phyloP scores from a whole-genome alignment of 2,797 vertebrate species.

The Halcyon chelicuti region DNA sequence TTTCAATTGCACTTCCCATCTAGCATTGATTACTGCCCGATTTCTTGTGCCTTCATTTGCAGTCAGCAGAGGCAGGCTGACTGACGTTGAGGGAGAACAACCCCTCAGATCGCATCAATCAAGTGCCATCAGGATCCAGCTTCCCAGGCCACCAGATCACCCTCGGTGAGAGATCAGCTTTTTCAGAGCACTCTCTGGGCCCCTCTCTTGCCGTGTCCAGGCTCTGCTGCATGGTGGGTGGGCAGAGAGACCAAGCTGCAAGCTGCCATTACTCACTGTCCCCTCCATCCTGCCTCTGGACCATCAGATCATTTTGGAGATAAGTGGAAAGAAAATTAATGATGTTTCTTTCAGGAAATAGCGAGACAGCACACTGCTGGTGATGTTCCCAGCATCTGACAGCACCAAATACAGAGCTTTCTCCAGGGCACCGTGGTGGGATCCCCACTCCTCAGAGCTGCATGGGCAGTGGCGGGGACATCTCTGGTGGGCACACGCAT shows the following conservation, averaged over 20 bases:
- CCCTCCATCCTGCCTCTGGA: neutral
- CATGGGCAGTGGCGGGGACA: no score
- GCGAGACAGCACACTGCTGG: neutral
- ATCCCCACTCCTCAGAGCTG: neutral
- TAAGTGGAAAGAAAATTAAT: neutral
- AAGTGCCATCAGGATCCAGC: neutral
- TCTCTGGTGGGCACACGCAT: neutral
- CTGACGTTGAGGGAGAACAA: neutral
- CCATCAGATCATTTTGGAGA: neutral
- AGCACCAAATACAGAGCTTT: neutral
- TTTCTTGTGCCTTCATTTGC: neutral
- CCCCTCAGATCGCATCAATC: slow-evolving; percentile 9
- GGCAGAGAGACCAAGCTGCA: rapidly evolving
- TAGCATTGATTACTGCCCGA: neutral
- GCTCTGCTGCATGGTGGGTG: neutral
- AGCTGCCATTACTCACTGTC: neutral
- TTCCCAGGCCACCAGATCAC: neutral
- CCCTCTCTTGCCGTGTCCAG: neutral
- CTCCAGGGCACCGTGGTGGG: rapidly evolving
- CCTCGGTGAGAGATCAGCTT: neutral
- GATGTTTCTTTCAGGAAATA: neutral
- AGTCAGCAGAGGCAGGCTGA: neutral
- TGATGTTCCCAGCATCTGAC: no score
- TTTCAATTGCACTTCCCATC: neutral
- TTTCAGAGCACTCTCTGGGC: neutral